Evolutionary conservation across 1,140 invertebrate species (phyloP).

Genomic region (Pogonognathellus flavescens): DNA sequence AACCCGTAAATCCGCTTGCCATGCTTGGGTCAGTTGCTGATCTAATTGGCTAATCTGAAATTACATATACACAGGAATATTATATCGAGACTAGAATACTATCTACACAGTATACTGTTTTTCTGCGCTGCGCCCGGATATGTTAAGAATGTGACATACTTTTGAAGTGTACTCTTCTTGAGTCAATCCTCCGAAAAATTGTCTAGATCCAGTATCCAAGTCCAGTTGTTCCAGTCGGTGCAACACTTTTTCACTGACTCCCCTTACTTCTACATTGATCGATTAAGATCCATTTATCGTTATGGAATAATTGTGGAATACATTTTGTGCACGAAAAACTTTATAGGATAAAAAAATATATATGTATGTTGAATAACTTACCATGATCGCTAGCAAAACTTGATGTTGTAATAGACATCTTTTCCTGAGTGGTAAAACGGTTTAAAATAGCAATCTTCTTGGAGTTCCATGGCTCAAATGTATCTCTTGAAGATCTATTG

Average conservation of each 20-base stretch:
- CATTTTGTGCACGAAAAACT: neutral
- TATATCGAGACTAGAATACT: too few relatives aligned
- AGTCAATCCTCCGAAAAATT: constrained; percentile 86
- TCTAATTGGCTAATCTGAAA: constrained; percentile 88
- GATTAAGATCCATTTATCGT: constrained; percentile 37
- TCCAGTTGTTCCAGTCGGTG: constrained; percentile 92
- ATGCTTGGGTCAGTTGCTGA: constrained; percentile 87
- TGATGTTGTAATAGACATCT: constrained; percentile 91
- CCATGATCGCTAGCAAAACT: constrained; percentile 82
- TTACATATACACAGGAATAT: constrained; percentile 67
- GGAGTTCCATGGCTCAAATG: constrained; percentile 81
- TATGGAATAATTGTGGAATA: constrained; percentile 57
- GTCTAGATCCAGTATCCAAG: constrained; percentile 90
- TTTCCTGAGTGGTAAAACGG: constrained; percentile 92
- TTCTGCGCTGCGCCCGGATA: too few relatives aligned
- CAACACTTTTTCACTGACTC: constrained; percentile 89
- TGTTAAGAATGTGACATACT: too few relatives aligned
- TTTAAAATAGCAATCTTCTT: constrained; percentile 82
- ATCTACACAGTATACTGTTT: too few relatives aligned
- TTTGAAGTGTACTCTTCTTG: constrained; percentile 86
- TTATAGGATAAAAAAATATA: too few relatives aligned
- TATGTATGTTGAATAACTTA: constrained; percentile 71
- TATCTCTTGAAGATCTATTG: constrained; percentile 69
- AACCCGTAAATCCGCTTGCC: constrained; percentile 93
- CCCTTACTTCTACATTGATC: constrained; percentile 54